These are phyloP conservation scores for Pyrgilauda ruficollis DNA, from an alignment of 2,113 vertebrate species.

Conservation along the genomic window DNA sequence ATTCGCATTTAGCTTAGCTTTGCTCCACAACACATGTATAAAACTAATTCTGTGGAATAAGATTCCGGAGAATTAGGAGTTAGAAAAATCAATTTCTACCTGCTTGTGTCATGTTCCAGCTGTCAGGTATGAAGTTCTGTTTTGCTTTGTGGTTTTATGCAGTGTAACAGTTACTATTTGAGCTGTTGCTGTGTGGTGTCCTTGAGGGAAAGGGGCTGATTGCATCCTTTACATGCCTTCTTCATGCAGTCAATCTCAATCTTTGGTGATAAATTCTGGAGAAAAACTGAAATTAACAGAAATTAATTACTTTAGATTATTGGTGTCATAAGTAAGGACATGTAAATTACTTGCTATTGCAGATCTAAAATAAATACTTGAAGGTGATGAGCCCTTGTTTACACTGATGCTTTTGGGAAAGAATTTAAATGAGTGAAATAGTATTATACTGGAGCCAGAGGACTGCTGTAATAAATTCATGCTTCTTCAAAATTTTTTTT, in stretches of 20 bases:
- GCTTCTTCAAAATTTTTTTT: not conserved
- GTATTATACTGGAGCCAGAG: not conserved
- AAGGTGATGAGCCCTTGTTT: not conserved
- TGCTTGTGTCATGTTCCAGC: not conserved
- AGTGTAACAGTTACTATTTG: not conserved
- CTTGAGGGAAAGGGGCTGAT: not conserved
- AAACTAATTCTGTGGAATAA: not conserved
- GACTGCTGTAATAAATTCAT: not conserved
- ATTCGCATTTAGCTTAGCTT: not conserved
- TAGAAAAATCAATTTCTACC: not conserved
- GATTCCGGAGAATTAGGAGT: not conserved
- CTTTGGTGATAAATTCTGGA: not conserved
- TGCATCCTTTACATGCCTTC: not conserved
- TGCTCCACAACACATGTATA: not conserved
- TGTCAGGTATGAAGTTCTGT: not conserved
- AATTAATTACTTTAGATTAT: not conserved
- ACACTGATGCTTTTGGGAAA: not conserved
- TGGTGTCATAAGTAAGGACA: not conserved
- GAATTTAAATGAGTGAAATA: not conserved
- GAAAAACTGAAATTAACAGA: not conserved
- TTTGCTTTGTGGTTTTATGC: not conserved
- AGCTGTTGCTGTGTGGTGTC: not conserved
- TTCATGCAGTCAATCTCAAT: not conserved
- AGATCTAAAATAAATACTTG: not conserved
- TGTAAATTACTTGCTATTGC: not conserved